Base-by-base conservation (phyloP, 2,113 vertebrate genomes). In the Promerops cafer region DNA sequence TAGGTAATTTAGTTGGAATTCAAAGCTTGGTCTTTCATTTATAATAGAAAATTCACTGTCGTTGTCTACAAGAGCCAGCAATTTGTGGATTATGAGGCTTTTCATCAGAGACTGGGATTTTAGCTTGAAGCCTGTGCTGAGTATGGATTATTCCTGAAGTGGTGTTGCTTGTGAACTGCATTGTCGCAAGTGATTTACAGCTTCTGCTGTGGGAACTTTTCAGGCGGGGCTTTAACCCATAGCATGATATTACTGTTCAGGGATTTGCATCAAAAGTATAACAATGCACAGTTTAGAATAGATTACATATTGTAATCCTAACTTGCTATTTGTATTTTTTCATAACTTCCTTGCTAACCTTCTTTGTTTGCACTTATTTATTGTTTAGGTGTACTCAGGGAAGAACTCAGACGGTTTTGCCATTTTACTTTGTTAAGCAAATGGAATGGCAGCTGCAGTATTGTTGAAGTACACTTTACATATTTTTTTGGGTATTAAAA, bases 101-200 rank as follows among this genome's bases (percentile, higher is more conserved):
- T 54, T 88, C 69, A 27, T 71, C 50, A 66, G 71, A 74, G 54
- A 31, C 22, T 82, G 65, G 37, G 57, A 39, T 90, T 84, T 90
- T 64, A 90, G 72, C 37, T 82, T 75, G 91, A 87, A 96, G 35
- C 63, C 74, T 87, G 0, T 91, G 94, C 57, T 9, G n/a, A 28
- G 19, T 86, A 22, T 94, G 71, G 68, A 59, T 97, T 89, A 78
- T 83, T 85, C 79, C 71, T 94, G 50, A 96, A 96, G 80, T 54
- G 90, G 15, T 28, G 16, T 70, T 79, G 37, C 54, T 90, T 84
- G 33, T 75, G 40, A 75, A 16, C 31, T 60, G 68, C 22, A 3
- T 75, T 4, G 27, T 84, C 65, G 64, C 37, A 69, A 35, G 10
- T 64, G 79, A 77, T 40, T 69, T 26, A 39, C 6, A 68, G 33